phyloP scores from a whole-genome alignment of 2,888 invertebrate species.

The Hedychridium roseum region DNA sequence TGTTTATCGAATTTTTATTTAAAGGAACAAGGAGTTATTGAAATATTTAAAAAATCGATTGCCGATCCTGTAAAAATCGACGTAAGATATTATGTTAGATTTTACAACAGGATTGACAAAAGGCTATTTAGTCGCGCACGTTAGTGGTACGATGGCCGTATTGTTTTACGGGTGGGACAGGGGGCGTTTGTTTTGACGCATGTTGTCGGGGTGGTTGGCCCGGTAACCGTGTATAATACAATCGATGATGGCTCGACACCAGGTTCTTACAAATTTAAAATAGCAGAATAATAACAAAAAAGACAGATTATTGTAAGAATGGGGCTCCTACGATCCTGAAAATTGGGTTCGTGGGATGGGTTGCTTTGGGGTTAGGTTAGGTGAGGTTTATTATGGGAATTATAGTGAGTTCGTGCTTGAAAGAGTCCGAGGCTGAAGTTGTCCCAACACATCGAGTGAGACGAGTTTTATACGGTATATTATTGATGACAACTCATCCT shows the following conservation, averaged over 20 bases:
- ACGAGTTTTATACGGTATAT: constrained; percentile 59
- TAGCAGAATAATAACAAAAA: constrained; percentile 10
- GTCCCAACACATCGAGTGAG: constrained; percentile 56
- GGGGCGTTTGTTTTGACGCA: constrained; percentile 55
- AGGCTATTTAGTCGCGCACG: no score
- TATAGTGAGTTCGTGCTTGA: constrained; percentile 60
- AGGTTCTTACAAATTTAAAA: constrained; percentile 37
- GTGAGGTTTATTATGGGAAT: constrained; percentile 59
- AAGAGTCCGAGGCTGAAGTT: constrained; percentile 58
- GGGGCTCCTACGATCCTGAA: not conserved
- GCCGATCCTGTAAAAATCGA: no score
- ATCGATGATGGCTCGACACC: constrained; percentile 50
- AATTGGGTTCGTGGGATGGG: constrained; percentile 38
- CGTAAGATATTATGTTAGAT: no score
- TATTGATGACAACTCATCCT: no score
- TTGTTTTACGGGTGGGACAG: constrained; percentile 24
- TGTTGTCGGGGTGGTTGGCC: constrained; percentile 61
- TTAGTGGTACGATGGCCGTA: no score
- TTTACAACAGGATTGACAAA: no score
- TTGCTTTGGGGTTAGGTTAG: constrained; percentile 43
- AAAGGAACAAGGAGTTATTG: no score
- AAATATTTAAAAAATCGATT: no score
- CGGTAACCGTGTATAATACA: constrained; percentile 60
- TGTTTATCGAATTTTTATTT: no score
- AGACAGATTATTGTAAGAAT: not conserved